Evolutionary conservation across 2,888 invertebrate species (phyloP).

Genomic region (Stenoptilia bipunctidactyla): DNA sequence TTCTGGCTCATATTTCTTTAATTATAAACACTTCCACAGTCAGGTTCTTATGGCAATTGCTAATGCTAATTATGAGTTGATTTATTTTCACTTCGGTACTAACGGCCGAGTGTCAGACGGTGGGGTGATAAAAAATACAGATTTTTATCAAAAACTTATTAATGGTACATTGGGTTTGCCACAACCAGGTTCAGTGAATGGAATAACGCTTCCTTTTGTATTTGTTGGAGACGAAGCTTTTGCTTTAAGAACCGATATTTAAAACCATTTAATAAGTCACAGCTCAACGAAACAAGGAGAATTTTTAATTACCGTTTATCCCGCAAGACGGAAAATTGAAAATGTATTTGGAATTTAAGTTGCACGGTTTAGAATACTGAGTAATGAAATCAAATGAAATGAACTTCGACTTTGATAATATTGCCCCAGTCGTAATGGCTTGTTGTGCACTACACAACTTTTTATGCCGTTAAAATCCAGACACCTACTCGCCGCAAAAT

Average conservation of each 20-base stretch:
- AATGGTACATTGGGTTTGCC: neutral
- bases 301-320: too few species aligned
- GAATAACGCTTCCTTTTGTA: constrained; percentile 6
- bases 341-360: too few species aligned
- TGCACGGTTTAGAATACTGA: neutral
- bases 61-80: constrained; percentile 10
- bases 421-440: constrained; percentile 2
- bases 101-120: constrained; percentile 4
- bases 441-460: constrained; percentile 7
- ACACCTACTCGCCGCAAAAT: constrained; percentile 4
- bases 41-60: constrained; percentile 5
- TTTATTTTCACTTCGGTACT: constrained; percentile 7
- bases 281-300: too few species aligned
- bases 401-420: constrained; percentile 4
- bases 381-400: constrained; percentile 2
- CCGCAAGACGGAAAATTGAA: too few species aligned
- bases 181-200: constrained; percentile 2
- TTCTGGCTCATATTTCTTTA: constrained; percentile 15
- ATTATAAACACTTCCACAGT: constrained; percentile 15
- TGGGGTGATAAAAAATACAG: constrained; percentile 6
- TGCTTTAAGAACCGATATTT: constrained; percentile 6
- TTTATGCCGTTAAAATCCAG: constrained; percentile 4
- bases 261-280: constrained; percentile 5
- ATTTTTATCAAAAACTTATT: neutral
- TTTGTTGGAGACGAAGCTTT: constrained; percentile 8